phyloP scores from a whole-genome alignment of 35 echinoderm and acorn worm species.

The Nesometra sesokonis region DNA sequence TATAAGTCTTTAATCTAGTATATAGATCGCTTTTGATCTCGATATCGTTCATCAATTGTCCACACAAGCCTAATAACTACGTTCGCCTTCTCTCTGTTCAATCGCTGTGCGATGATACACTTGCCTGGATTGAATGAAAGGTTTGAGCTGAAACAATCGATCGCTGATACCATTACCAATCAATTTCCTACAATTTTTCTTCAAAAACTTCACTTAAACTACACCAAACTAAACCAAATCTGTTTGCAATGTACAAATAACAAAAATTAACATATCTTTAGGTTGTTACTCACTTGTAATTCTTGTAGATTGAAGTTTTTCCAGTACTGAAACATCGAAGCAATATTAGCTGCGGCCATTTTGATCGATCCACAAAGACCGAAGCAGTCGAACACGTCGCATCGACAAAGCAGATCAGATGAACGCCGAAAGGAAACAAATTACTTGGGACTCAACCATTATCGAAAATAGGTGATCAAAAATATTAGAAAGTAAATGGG shows the following conservation, averaged over 20 bases:
- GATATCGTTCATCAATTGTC: not conserved
- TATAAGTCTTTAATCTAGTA: not conserved
- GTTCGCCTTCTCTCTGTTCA: not conserved
- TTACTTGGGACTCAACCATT: not conserved
- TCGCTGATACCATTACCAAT: constrained; percentile 30
- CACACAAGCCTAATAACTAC: not conserved
- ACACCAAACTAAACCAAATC: not conserved
- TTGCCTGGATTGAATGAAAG: not conserved
- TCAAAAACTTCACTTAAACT: not conserved
- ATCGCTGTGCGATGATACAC: not conserved
- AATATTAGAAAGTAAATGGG: not conserved
- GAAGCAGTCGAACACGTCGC: not conserved
- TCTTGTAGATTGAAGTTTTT: constrained; percentile 92
- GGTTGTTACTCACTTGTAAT: constrained; percentile 66
- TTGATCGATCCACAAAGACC: constrained; percentile 24
- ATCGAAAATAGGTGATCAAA: not conserved
- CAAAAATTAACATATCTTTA: not conserved
- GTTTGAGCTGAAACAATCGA: not conserved
- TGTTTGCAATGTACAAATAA: not conserved
- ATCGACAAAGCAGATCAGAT: not conserved
- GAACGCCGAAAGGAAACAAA: not conserved
- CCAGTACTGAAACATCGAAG: constrained; percentile 99
- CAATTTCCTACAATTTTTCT: constrained; percentile 16
- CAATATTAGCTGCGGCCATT: constrained; percentile 96
- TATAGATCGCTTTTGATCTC: not conserved